These are phyloP conservation scores for Andrena bicolor DNA, from an alignment of 2,888 invertebrate genomes.

Conservation along the genomic window DNA sequence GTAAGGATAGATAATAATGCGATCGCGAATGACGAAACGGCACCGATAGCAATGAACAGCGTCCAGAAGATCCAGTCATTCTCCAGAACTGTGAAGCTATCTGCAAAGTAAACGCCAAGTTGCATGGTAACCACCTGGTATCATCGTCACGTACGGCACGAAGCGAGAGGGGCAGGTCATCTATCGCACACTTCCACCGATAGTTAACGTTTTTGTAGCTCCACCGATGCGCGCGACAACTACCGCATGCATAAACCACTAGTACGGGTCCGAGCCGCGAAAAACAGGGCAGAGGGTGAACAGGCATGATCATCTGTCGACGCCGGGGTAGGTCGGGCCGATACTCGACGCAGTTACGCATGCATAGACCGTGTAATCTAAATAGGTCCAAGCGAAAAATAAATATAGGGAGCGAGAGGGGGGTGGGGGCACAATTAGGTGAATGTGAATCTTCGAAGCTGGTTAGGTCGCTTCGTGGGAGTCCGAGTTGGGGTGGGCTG, in stretches of 20 bases:
- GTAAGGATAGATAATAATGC: slow-evolving; percentile 79
- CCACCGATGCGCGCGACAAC: background rate
- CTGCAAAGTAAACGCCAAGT: slow-evolving; percentile 81
- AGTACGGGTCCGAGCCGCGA: slow-evolving; percentile 9
- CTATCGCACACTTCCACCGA: too few relatives aligned
- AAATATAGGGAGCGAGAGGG: slow-evolving; percentile 72
- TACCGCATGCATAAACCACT: background rate
- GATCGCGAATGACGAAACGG: background rate
- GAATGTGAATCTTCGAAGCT: slow-evolving; percentile 83
- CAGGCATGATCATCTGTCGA: slow-evolving; percentile 63
- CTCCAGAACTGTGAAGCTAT: slow-evolving; percentile 84
- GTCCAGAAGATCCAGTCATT: slow-evolving; percentile 88
- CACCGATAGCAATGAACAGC: slow-evolving; percentile 83
- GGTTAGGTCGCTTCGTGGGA: slow-evolving; percentile 78
- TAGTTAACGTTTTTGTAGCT: background rate
- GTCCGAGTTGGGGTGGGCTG: slow-evolving; percentile 50
- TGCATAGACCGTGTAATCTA: slow-evolving; percentile 76
- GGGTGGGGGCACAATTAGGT: slow-evolving; percentile 81
- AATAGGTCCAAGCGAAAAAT: slow-evolving; percentile 79
- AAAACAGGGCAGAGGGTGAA: slow-evolving; percentile 35
- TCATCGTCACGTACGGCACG: too few relatives aligned
- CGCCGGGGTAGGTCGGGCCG: slow-evolving; percentile 39
- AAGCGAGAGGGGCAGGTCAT: too few relatives aligned
- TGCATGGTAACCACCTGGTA: background rate
- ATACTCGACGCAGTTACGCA: slow-evolving; percentile 54